A percentile compares a stretch with the other conserved stretches of the same genome.
phyloP scores from a whole-genome alignment of 2,797 vertebrate genomes.

The Galago senegalensis region DNA sequence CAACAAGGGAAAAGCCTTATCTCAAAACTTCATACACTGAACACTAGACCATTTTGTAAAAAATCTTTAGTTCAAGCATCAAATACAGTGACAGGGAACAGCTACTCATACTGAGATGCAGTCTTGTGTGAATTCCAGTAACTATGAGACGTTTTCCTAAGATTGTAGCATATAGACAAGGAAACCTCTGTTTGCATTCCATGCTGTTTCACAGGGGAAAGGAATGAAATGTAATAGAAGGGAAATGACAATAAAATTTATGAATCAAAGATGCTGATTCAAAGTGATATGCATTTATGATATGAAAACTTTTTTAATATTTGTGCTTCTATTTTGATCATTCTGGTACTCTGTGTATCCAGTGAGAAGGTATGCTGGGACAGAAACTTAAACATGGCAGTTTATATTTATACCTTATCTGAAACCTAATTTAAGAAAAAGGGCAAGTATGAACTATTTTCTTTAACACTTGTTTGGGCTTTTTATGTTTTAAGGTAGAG shows the following conservation, averaged over 20 bases:
- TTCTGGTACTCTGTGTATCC: background rate
- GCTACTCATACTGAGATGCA: conserved; percentile 74
- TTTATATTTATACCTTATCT: conserved; percentile 41
- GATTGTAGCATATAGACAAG: background rate
- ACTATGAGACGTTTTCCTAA: conserved; percentile 76
- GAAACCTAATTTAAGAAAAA: conserved; percentile 58
- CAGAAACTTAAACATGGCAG: conserved; percentile 44
- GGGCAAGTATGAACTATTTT: conserved; percentile 25
- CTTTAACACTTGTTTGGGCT: conserved; percentile 45
- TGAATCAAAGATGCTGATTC: background rate
- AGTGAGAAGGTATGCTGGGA: background rate
- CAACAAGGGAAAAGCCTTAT: conserved; percentile 83
- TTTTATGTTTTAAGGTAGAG: background rate
- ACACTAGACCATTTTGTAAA: conserved; percentile 80
- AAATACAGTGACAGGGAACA: conserved; percentile 79
- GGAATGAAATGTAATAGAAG: background rate
- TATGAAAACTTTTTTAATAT: conserved; percentile 43
- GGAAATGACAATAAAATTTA: conserved; percentile 53
- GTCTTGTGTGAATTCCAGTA: conserved; percentile 67
- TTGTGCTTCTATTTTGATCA: conserved; percentile 55
- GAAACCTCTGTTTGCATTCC: background rate
- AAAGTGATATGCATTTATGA: conserved; percentile 2
- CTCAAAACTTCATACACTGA: conserved; percentile 79
- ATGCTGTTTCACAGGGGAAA: background rate
- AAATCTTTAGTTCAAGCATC: conserved; percentile 81